phyloP scores from a whole-genome alignment of 2,888 invertebrate species.

The Agrilus cyanescens region DNA sequence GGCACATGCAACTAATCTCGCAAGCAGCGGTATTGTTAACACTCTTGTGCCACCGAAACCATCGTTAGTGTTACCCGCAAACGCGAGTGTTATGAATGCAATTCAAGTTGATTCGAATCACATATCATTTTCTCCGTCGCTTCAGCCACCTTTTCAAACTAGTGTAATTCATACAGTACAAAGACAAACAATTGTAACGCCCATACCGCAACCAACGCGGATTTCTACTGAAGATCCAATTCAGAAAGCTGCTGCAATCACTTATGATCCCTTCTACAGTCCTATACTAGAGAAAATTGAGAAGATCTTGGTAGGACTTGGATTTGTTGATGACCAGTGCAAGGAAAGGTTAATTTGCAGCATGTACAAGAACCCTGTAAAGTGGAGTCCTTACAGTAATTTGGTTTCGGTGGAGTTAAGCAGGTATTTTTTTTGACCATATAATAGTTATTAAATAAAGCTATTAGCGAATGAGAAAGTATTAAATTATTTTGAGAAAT shows the following conservation, averaged over 20 bases:
- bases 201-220: conserved; percentile 29
- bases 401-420: conserved; percentile 76
- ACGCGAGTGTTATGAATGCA: no score
- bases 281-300: conserved; percentile 69
- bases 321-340: conserved; percentile 60
- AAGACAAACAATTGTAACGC: no score
- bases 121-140: no score
- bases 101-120: no score
- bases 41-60: no score
- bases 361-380: conserved; percentile 71
- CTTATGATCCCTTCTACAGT: conserved; percentile 58
- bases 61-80: no score
- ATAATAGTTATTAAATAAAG: no score
- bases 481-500: no score
- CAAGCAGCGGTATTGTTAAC: background rate
- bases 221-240: conserved; percentile 35
- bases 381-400: conserved; percentile 78
- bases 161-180: no score
- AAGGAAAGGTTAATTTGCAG: conserved; percentile 70
- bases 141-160: no score
- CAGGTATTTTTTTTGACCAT: conserved; percentile 47
- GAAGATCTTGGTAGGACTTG: conserved; percentile 56
- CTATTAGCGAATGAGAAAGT: no score
- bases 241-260: conserved; percentile 25
- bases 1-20: conserved; percentile 21